Percentiles rank a stretch among this genome's conserved stretches.
phyloP scores from a whole-genome alignment of 2,888 invertebrate species.

The Odontocolon sp. region DNA sequence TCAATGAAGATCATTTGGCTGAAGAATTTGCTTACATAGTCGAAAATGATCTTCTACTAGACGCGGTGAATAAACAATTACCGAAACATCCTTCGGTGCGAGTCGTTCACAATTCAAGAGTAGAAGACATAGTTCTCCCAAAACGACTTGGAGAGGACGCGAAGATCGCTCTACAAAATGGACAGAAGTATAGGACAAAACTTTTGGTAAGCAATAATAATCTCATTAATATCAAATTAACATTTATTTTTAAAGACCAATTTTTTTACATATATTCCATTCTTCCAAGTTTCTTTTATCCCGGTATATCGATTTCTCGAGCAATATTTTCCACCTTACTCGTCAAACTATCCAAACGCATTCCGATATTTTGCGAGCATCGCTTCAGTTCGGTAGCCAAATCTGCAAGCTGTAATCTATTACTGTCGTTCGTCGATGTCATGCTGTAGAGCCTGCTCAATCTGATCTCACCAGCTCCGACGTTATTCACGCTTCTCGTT shows the following conservation, averaged over 20 bases:
- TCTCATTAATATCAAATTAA: neutral
- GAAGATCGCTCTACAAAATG: constrained; percentile 85
- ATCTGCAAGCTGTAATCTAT: constrained; percentile 72
- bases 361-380: constrained; percentile 70
- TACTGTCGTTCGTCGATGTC: constrained; percentile 67
- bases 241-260: neutral
- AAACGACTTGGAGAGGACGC: constrained; percentile 75
- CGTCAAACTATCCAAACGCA: constrained; percentile 70
- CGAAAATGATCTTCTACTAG: constrained; percentile 94
- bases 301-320: constrained; percentile 63
- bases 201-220: constrained; percentile 85
- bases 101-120: constrained; percentile 87
- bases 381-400: constrained; percentile 71
- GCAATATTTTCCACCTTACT: constrained; percentile 70
- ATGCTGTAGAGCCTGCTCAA: constrained; percentile 71
- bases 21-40: constrained; percentile 94
- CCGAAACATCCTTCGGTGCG: constrained; percentile 84
- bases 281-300: neutral
- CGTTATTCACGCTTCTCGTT: constrained; percentile 47
- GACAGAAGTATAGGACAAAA: constrained; percentile 85
- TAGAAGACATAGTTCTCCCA: constrained; percentile 85
- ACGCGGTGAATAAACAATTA: constrained; percentile 87
- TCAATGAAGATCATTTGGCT: constrained; percentile 87
- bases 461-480: constrained; percentile 58
- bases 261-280: neutral